Percentiles rank a stretch among this genome's conserved stretches.
phyloP scores from a whole-genome alignment of 1,140 invertebrate genomes.

The Eupeodes corollae region DNA sequence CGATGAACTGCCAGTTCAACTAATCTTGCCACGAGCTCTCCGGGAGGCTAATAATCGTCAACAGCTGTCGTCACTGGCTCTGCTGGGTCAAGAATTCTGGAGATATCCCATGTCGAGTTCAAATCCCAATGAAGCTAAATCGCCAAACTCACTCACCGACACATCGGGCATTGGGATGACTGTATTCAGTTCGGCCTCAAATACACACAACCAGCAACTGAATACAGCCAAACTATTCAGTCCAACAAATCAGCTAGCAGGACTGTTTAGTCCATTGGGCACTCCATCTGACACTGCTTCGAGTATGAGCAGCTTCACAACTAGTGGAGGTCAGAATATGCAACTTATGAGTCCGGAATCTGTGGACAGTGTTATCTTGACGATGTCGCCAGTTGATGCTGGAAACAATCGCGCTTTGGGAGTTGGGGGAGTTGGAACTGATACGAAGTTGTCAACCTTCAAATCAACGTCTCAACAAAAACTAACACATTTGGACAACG shows the following conservation, averaged over 20 bases:
- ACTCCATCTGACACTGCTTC: constrained; percentile 49
- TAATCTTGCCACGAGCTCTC: constrained; percentile 71
- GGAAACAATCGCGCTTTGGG: constrained; percentile 11
- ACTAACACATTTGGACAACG: constrained; percentile 2
- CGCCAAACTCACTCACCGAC: constrained; percentile 32
- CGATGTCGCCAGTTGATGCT: constrained; percentile 53
- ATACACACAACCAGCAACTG: constrained; percentile 7
- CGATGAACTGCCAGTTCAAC: constrained; percentile 85
- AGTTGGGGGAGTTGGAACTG: background rate
- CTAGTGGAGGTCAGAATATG: constrained; percentile 39
- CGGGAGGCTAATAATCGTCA: constrained; percentile 77
- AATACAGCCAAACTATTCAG: constrained; percentile 20
- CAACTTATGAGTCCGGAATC: constrained; percentile 46
- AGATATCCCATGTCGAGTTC: constrained; percentile 49
- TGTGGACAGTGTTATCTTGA: constrained; percentile 55
- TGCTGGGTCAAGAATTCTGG: constrained; percentile 90
- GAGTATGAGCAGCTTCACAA: constrained; percentile 52
- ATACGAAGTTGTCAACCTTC: constrained; percentile 14
- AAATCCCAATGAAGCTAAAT: constrained; percentile 24
- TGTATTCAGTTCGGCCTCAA: constrained; percentile 24
- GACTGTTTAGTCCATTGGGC: constrained; percentile 39
- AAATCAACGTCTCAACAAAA: constrained; percentile 11
- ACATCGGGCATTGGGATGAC: constrained; percentile 34
- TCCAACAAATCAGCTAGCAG: constrained; percentile 17
- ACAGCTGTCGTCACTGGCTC: constrained; percentile 77